Evolutionary conservation across 1,140 invertebrate genomes (phyloP), one percentile per base, ranked within the genome.

Genomic region (Danaus melanippus): DNA sequence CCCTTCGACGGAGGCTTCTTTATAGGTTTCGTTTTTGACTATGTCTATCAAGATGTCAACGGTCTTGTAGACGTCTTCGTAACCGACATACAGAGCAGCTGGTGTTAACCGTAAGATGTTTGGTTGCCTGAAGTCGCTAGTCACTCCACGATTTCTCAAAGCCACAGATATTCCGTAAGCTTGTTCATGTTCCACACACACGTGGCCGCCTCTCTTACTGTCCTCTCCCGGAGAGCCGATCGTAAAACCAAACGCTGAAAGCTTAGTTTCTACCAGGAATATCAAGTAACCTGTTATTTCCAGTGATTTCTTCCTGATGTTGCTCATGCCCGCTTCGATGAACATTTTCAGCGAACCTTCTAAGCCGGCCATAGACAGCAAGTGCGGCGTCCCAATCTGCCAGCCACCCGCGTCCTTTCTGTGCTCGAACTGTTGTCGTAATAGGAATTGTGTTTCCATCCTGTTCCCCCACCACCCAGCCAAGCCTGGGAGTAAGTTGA

Each of bases 391-490:
- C 15, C 80, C 80, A n/a, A 81, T 77, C 43, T 77, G 79, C 78
- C 74, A 83, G 0, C 80, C 79, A 9, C 58, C 69, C 0, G 75
- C 78, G 46, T 79, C 66, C 54, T 73, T 64, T 42, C 75, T 62
- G 17, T 79, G 83, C 11, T 84, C 79, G 46, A 83, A 86, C 12
- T 80, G 48, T 49, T 86, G 79, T 3, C 53, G 58, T n/a, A 84
- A 42, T 40, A 73, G 42, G 47, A 86, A 84, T 46, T 80, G 79
- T 0, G 79, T 77, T 11, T 83, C 72, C 0, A 42, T 46, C 42
- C 68, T 82, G 42, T 82, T 83, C 0, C 79, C 83, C n/a, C 61
- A 80, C 83, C 83, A 86, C 1, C 83, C 83, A 41, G 73, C 56
- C 11, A 86, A 41, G 7, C 79, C 79, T 11, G 79, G 79, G 0